Base-by-base conservation (phyloP, 2,888 invertebrate species). In the Argyresthia goedartella region DNA sequence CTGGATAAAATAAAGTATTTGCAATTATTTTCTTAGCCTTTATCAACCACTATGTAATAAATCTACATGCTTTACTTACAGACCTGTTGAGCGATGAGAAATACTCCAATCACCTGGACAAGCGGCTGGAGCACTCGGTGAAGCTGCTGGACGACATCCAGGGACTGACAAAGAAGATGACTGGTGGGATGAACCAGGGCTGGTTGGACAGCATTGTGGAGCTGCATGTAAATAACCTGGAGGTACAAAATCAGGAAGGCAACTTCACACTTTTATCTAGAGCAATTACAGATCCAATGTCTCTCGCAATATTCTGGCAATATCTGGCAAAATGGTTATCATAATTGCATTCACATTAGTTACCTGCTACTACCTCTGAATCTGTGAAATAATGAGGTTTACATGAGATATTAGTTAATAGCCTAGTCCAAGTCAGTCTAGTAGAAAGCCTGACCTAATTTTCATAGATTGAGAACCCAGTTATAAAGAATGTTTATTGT, bases 161-260 rank as follows among this genome's bases (percentile, higher is more conserved):
- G 53, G 70, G 76, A 41, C 55, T 81, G 7, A 71, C 73, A 64
- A 76, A 73, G n/a, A 67, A 60, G 52, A 71, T 71, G 33, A 34
- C 80, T 41, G 72, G 76, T n/a, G 73, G 78, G 57, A 73, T 81
- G 73, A 74, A 79, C 54, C 47, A 35, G 14, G 33, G 42, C 36
- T 54, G 45, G 49, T 11, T 51, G 10, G 49, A 54, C 35, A 43
- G 16, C 10, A 49, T 54, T 2, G 11, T 54, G 13, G 54, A 54
- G 13, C 8, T 48, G 1, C 51, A 39, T 0, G 13, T 25, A 10
- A 35, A 42, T 16, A 51, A 49, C 15, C 15, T 49, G 7, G 49
- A 79, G 65, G 57, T 63, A 60, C 49, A 60, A 59, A 35, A 11
- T 8, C 11, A 11, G 6, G 15, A 44, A 14, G 9, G 4, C 9